phyloP scores from a whole-genome alignment of 2,888 invertebrate species.

The Leptopilina drosophilae region DNA sequence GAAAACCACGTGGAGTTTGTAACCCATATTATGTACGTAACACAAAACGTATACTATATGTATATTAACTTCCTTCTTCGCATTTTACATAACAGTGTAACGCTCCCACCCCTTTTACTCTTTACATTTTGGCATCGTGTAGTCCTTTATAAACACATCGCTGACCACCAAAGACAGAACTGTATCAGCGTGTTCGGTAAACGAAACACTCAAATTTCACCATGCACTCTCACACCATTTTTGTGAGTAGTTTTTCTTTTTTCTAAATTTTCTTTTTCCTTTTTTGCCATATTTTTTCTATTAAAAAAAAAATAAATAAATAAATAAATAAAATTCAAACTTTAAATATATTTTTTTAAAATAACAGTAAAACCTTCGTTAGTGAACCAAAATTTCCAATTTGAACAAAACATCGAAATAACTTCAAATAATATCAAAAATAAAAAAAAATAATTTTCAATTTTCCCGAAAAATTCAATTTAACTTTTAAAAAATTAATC shows the following conservation, averaged over 20 bases:
- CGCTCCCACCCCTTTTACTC: slow-evolving; percentile 60
- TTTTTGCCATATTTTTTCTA: neutral
- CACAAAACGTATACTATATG: slow-evolving; percentile 45
- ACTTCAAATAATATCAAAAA: neutral
- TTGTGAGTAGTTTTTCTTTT: slow-evolving; percentile 67
- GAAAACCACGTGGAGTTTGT: slow-evolving; percentile 17
- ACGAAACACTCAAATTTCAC: slow-evolving; percentile 58
- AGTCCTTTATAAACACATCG: slow-evolving; percentile 75
- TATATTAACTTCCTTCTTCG: slow-evolving; percentile 66
- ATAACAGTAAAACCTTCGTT: neutral
- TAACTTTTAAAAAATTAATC: no score
- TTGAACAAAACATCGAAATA: neutral
- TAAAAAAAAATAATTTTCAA: no score
- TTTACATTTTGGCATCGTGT: slow-evolving; percentile 69
- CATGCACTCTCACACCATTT: slow-evolving; percentile 69
- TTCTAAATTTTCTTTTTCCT: neutral
- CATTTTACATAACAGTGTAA: slow-evolving; percentile 68
- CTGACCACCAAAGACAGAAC: slow-evolving; percentile 69
- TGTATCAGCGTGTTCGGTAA: slow-evolving; percentile 66
- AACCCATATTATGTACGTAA: slow-evolving; percentile 60
- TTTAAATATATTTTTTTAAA: neutral
- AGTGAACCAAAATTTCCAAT: neutral
- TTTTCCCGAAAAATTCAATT: neutral
- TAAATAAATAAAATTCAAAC: neutral
- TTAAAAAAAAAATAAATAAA: no score